Evolutionary conservation across 2,113 vertebrate genomes (phyloP), one percentile per base, ranked within the genome.

Genomic region (Pungitius pungitius): DNA sequence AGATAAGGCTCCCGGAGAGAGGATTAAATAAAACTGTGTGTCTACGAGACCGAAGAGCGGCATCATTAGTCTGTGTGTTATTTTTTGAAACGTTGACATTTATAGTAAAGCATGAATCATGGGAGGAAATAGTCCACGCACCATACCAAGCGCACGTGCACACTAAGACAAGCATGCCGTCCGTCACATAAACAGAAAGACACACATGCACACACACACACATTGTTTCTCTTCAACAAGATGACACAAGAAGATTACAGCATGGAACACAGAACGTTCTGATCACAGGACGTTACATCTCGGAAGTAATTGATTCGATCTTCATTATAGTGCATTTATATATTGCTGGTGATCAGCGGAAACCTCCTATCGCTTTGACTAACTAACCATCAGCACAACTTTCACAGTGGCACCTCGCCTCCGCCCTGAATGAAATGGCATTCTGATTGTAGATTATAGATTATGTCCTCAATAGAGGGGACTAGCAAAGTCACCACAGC

Each of bases 101-200:
- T 74, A 83, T 65, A 39, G 77, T 13, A 60, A 74, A 75, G 58
- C 52, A 69, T 71, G 80, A 82, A 87, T 67, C 61, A 67, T 26
- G 24, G 45, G 55, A 47, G 42, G 59, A 76, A 61, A 65, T 37
- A 69, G 54, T 40, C 26, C 37, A 42, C 18, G 49, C 45, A 64
- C 42, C 42, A 1, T 17, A 58, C 4, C 20, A 24, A 26, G 33
- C 18, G 22, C 7, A n/a, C 24, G 1, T 27, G 27, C 14, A 37
- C 40, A 39, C 30, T 4, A 15, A 70, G 49, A 20, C 17, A 70
- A 49, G 39, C 40, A 33, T 54, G 20, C 24, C 6, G 12, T 22
- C 49, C 13, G 51, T 39, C 63, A 55, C 17, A 18, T 4, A 15
- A 1, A 55, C 40, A 39, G 12, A 39, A 1, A 17, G 5, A 1